Conservation (phyloP, 2,888 invertebrate species). For the Neocrepidodera transversa region DNA sequence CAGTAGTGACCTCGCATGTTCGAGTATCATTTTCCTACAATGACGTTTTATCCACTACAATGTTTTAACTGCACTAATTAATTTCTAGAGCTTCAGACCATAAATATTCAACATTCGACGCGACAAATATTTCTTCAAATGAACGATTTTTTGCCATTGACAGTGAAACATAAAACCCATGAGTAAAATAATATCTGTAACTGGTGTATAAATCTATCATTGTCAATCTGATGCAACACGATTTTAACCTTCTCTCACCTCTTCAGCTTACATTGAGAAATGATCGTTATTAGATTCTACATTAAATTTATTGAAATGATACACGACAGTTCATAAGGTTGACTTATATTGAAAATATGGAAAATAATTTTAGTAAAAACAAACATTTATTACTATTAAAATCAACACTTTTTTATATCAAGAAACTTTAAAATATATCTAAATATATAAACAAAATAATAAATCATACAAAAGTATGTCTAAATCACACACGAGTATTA, state of each 20-base stretch:
- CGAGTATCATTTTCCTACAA: conserved; percentile 1
- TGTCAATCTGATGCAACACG: conserved; percentile 14
- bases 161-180: not conserved
- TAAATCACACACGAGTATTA: no score
- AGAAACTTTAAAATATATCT: no score
- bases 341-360: not conserved
- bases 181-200: conserved; percentile 9
- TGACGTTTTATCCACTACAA: conserved; percentile 4
- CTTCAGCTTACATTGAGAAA: conserved; percentile 10
- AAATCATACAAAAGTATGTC: no score
- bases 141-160: not conserved
- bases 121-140: not conserved
- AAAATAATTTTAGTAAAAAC: no score
- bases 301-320: conserved; percentile 10
- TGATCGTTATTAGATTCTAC: conserved; percentile 7
- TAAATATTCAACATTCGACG: not conserved
- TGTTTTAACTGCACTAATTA: conserved; percentile 9
- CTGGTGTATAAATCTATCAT: conserved; percentile 13
- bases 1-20: no score
- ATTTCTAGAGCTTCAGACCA: not conserved
- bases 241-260: conserved; percentile 17
- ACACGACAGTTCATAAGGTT: conserved; percentile 12
- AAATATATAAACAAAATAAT: no score
- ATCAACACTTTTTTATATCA: no score
- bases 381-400: no score